Percentiles rank a stretch among this genome's conserved stretches.
Conservation (phyloP, 2,113 vertebrate genomes). For the Myxocyprinus asiaticus region DNA sequence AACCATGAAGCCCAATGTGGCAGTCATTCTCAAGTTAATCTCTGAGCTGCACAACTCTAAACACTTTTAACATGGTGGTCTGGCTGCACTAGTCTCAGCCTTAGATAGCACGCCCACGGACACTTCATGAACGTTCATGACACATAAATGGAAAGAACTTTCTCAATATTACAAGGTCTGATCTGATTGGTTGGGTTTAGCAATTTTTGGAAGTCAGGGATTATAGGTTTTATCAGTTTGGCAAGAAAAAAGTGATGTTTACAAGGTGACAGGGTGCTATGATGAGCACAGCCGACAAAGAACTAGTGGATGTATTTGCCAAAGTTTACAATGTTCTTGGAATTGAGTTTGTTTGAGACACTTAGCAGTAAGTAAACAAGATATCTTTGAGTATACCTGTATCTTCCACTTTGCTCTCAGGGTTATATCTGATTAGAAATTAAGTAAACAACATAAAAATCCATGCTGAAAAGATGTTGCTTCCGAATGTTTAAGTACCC, state of each 20-base stretch:
- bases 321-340: too few species aligned
- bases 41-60: neutral
- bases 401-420: neutral
- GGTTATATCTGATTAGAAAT: neutral
- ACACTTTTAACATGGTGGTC: neutral
- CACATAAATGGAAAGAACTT: neutral
- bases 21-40: conserved; percentile 25
- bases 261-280: neutral
- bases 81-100: too few species aligned
- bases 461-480: too few species aligned
- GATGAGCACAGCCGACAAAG: too few species aligned
- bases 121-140: neutral
- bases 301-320: too few species aligned
- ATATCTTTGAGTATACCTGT: too few species aligned
- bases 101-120: too few species aligned
- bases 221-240: neutral
- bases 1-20: conserved; percentile 44
- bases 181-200: neutral
- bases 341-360: too few species aligned
- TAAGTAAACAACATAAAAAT: too few species aligned
- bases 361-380: too few species aligned
- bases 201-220: neutral
- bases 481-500: too few species aligned
- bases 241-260: neutral
- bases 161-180: neutral